These are phyloP conservation scores for Sycobia sp. DNA, from an alignment of 1,140 invertebrate genomes.

Conservation along the genomic window DNA sequence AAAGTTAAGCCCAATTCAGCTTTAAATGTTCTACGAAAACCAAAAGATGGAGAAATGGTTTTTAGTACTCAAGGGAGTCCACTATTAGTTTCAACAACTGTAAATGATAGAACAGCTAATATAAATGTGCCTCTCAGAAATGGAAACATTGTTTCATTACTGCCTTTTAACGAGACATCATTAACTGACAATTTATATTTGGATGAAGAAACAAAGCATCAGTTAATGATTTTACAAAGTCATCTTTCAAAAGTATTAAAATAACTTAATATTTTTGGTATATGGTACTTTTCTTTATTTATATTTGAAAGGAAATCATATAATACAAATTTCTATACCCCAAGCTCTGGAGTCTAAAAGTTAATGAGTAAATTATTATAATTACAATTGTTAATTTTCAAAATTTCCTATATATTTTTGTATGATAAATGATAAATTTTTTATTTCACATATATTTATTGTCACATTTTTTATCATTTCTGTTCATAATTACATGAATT, in stretches of 20 bases:
- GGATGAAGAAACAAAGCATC: slow-evolving; percentile 33
- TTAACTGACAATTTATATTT: slow-evolving; percentile 21
- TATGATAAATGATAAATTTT: no score
- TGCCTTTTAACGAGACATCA: slow-evolving; percentile 52
- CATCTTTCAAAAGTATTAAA: slow-evolving; percentile 33
- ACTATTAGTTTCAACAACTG: slow-evolving; percentile 61
- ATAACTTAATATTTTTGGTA: no score
- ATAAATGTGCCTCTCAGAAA: slow-evolving; percentile 68
- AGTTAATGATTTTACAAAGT: slow-evolving; percentile 27
- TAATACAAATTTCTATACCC: no score
- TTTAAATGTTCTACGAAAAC: slow-evolving; percentile 66
- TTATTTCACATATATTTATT: no score
- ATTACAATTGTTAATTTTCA: no score
- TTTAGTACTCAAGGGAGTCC: slow-evolving; percentile 72
- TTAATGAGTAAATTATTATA: no score
- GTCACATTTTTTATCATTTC: no score
- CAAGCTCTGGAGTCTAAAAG: no score
- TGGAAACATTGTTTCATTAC: slow-evolving; percentile 67
- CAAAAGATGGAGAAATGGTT: slow-evolving; percentile 69
- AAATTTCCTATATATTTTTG: no score
- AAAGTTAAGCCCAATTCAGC: slow-evolving; percentile 67
- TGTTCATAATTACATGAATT: no score
- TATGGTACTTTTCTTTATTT: neutral
- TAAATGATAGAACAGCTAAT: slow-evolving; percentile 64
- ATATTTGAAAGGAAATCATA: neutral